phyloP scores from a whole-genome alignment of 2,888 invertebrate species.

The Cactoblastis cactorum region DNA sequence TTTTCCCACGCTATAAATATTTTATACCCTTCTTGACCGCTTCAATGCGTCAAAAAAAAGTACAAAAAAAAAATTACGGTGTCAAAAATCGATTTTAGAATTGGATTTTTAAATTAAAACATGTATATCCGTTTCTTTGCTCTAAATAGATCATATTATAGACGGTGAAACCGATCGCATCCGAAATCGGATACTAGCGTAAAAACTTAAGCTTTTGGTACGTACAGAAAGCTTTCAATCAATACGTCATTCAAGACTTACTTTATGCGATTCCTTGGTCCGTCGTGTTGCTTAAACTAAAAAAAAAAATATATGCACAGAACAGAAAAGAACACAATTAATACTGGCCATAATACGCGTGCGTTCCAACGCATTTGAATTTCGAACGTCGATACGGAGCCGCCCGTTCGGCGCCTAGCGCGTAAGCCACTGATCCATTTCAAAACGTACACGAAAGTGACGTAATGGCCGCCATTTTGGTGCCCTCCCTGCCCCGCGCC shows the following conservation, averaged over 20 bases:
- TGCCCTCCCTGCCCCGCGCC: conserved; percentile 38
- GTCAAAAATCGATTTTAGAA: neutral
- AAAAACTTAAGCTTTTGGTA: conserved; percentile 39
- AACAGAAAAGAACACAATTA: conserved; percentile 46
- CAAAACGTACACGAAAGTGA: conserved; percentile 70
- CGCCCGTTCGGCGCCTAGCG: conserved; percentile 43
- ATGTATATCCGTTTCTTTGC: conserved; percentile 5
- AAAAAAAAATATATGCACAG: conserved; percentile 31
- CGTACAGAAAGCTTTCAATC: conserved; percentile 43
- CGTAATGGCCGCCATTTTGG: conserved; percentile 71
- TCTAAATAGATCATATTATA: conserved; percentile 20
- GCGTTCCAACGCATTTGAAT: conserved; percentile 35
- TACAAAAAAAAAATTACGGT: neutral
- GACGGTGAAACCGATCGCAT: conserved; percentile 24
- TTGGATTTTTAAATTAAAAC: neutral
- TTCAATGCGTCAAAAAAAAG: conserved; percentile 16
- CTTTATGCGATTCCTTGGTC: conserved; percentile 34
- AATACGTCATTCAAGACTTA: conserved; percentile 51
- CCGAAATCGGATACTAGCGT: conserved; percentile 36
- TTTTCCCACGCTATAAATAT: conserved; percentile 20
- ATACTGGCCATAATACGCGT: conserved; percentile 35
- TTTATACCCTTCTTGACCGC: conserved; percentile 7
- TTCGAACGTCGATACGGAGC: conserved; percentile 23
- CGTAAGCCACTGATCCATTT: conserved; percentile 73
- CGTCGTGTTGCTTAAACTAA: conserved; percentile 14